Evolutionary conservation across 2,888 invertebrate genomes (phyloP).

Genomic region (Sphaerophoria taeniata): DNA sequence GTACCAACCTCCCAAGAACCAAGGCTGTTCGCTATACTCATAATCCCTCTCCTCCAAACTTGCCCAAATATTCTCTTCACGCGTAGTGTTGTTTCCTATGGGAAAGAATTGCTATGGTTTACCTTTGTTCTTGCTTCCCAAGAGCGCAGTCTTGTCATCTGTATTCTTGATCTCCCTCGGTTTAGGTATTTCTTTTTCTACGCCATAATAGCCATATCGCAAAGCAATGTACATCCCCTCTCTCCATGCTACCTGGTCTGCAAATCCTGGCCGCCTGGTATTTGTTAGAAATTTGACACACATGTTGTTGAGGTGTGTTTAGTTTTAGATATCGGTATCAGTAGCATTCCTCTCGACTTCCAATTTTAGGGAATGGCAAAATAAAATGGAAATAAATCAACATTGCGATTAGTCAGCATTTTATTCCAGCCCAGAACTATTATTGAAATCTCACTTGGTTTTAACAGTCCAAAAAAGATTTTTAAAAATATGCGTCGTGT

Average conservation of each 20-base stretch:
- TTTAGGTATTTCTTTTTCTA: neutral
- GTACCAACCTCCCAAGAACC: neutral
- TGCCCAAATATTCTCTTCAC: too few species aligned
- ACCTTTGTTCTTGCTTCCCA: too few species aligned
- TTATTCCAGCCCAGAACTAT: conserved; percentile 48
- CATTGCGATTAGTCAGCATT: conserved; percentile 47
- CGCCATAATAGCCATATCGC: neutral
- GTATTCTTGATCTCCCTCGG: too few species aligned
- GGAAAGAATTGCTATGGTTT: too few species aligned
- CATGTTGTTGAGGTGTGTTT: conserved; percentile 30
- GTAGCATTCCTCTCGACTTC: neutral
- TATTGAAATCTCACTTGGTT: conserved; percentile 34
- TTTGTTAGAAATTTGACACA: conserved; percentile 41
- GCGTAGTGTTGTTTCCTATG: too few species aligned
- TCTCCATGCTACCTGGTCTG: conserved; percentile 19
- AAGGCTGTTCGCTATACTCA: neutral
- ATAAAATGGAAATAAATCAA: conserved; percentile 17
- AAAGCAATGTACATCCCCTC: neutral
- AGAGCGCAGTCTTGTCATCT: too few species aligned
- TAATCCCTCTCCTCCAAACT: neutral
- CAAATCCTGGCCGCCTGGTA: conserved; percentile 35
- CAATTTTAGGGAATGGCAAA: neutral
- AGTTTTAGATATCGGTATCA: too few species aligned
- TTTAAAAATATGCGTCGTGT: conserved; percentile 38
- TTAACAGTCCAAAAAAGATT: neutral